A percentile compares a stretch with the other conserved stretches of the same genome.
Evolutionary conservation across 2,797 vertebrate genomes (phyloP).

Genomic region (Hippopotamyrus pictus): DNA sequence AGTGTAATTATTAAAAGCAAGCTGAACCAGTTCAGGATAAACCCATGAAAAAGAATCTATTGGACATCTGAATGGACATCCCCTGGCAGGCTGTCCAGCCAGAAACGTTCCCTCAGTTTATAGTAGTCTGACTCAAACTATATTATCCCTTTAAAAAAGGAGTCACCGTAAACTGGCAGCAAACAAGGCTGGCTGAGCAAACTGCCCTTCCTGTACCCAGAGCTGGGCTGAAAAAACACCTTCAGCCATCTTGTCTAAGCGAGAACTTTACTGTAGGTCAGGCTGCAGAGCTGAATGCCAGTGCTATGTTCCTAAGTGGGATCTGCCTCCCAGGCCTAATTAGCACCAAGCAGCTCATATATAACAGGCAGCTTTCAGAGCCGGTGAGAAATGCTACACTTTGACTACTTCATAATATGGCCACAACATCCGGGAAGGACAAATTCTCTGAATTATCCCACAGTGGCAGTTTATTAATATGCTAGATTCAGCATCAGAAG

Average conservation of each 20-base stretch:
- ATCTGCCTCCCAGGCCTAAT: constrained; percentile 21
- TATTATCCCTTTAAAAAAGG: background rate
- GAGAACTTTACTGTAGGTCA: background rate
- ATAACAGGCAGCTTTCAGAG: background rate
- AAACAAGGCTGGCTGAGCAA: background rate
- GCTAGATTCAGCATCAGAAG: constrained; percentile 2
- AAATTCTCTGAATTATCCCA: constrained; percentile 8
- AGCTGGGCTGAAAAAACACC: background rate
- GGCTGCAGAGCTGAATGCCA: background rate
- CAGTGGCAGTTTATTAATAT: constrained; percentile 15
- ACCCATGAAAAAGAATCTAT: background rate
- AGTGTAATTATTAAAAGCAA: background rate
- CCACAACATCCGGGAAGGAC: background rate
- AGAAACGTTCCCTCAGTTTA: background rate
- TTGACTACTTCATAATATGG: background rate
- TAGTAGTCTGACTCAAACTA: background rate
- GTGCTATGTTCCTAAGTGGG: background rate
- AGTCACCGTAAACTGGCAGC: background rate
- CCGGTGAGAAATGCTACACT: background rate
- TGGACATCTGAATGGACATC: background rate
- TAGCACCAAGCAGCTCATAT: background rate
- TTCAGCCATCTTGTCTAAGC: background rate
- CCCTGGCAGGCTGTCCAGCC: background rate
- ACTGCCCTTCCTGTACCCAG: background rate
- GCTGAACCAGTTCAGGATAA: background rate